These are phyloP conservation scores for Leptopilina syphax DNA, from an alignment of 2,888 invertebrate genomes.

Conservation along the genomic window DNA sequence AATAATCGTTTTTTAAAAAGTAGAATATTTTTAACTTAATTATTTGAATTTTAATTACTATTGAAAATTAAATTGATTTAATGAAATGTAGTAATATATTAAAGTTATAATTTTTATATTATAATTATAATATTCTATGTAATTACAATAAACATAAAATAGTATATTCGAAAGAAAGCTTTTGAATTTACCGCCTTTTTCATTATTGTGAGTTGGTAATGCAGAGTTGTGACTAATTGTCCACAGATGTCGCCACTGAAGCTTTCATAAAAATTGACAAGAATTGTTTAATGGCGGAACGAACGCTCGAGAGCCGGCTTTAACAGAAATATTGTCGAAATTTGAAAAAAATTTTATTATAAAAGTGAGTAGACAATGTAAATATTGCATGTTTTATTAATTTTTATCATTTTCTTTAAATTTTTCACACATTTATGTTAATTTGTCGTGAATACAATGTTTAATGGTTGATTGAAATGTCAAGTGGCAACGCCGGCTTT, in stretches of 20 bases:
- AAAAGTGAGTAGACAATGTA: conserved; percentile 6
- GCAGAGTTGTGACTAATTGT: not conserved
- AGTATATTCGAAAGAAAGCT: too few species aligned
- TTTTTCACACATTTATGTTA: not conserved
- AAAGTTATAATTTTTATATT: not conserved
- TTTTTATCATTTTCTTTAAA: not conserved
- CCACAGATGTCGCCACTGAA: not conserved
- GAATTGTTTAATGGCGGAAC: not conserved
- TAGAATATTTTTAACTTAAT: too few species aligned
- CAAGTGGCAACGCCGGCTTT: conserved; percentile 34
- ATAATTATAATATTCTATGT: not conserved
- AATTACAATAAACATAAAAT: not conserved
- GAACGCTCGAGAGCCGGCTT: conserved; percentile 29
- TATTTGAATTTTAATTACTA: too few species aligned
- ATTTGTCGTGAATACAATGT: not conserved
- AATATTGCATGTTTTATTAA: not conserved
- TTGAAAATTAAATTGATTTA: too few species aligned
- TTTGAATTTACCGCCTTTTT: not conserved
- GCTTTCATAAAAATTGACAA: not conserved
- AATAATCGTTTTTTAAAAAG: too few species aligned
- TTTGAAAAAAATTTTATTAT: not conserved
- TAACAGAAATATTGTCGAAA: not conserved
- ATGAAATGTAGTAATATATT: not conserved
- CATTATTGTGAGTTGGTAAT: not conserved
- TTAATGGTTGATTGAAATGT: conserved; percentile 7